Conservation (phyloP, 2,113 vertebrate genomes). For the Otis tarda region DNA sequence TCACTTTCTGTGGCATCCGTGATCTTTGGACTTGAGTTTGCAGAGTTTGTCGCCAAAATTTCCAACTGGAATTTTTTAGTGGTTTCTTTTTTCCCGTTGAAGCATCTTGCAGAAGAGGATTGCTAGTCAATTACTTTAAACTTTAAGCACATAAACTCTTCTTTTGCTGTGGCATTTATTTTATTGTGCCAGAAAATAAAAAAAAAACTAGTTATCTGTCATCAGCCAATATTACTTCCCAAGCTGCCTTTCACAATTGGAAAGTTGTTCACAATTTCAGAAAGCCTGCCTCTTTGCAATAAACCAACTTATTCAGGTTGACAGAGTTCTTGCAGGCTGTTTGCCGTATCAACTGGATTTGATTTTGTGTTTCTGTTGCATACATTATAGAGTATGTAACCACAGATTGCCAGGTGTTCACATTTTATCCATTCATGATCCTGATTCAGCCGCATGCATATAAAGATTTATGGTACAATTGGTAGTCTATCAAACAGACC, state of each 20-base stretch:
- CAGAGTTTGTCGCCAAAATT: conserved; percentile 49
- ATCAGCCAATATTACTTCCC: not conserved
- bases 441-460: conserved; percentile 14
- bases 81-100: conserved; percentile 15
- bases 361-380: conserved; percentile 26
- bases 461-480: conserved; percentile 19
- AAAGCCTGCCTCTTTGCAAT: conserved; percentile 29
- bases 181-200: conserved; percentile 30
- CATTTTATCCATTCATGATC: not conserved
- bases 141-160: not conserved
- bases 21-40: conserved; percentile 43
- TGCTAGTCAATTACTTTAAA: conserved; percentile 6
- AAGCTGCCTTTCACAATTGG: conserved; percentile 34
- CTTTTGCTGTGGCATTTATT: conserved; percentile 20
- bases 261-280: not conserved
- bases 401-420: conserved; percentile 54
- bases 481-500: not conserved
- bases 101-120: conserved; percentile 44
- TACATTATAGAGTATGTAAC: conserved; percentile 54
- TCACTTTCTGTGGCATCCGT: conserved; percentile 9
- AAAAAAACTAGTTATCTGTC: not conserved
- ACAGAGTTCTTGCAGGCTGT: conserved; percentile 4
- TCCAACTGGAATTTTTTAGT: conserved; percentile 40
- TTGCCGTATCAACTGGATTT: conserved; percentile 1
- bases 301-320: not conserved